Percentiles rank a stretch among this genome's conserved stretches.
Conservation (phyloP, 2,797 vertebrate species). For the Aerospiza tachiro region DNA sequence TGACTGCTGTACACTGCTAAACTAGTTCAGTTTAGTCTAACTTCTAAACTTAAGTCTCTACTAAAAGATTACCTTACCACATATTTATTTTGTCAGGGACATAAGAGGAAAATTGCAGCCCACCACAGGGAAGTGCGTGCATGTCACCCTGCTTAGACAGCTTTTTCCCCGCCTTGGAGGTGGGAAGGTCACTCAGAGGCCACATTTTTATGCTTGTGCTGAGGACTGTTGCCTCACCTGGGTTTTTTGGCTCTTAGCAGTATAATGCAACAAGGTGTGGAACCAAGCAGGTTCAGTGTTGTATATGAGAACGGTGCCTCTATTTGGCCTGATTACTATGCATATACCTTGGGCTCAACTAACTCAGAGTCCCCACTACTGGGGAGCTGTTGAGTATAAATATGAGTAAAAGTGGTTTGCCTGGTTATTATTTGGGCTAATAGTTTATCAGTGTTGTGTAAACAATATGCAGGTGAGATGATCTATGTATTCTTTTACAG, state of each 20-base stretch:
- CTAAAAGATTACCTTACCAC: background rate
- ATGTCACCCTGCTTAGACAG: background rate
- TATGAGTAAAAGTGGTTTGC: background rate
- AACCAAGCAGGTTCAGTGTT: background rate
- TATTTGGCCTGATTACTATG: background rate
- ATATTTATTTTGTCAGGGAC: background rate
- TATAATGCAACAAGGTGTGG: background rate
- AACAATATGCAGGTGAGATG: background rate
- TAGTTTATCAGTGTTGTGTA: background rate
- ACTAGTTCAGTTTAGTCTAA: background rate
- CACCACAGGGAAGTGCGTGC: background rate
- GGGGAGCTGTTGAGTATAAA: background rate
- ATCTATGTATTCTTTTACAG: background rate
- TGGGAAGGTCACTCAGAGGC: background rate
- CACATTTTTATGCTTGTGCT: background rate
- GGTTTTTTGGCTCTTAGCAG: background rate
- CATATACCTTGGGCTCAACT: no score
- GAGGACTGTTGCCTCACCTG: background rate
- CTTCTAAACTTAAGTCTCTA: background rate
- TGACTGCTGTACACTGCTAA: background rate
- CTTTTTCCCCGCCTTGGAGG: background rate
- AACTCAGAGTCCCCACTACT: background rate
- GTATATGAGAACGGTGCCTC: background rate
- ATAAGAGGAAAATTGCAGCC: background rate
- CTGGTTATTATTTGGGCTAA: background rate